Percentiles rank a stretch among this genome's conserved stretches.
Conservation (phyloP, 2,113 vertebrate species). For the Capra hircus region DNA sequence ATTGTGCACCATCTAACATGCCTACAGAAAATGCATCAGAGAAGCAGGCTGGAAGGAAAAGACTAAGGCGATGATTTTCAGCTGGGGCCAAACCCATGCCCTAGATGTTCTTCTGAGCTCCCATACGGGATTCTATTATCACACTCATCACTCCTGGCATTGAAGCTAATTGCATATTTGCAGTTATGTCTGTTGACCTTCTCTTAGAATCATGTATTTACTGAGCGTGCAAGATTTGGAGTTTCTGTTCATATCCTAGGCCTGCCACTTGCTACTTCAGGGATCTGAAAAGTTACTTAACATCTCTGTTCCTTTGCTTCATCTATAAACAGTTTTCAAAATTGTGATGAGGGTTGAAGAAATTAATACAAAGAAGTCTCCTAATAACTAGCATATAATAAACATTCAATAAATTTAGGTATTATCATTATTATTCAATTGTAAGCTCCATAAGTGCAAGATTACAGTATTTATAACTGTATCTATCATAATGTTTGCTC, state of each 20-base stretch:
- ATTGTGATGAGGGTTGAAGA: background rate
- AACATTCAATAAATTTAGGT: background rate
- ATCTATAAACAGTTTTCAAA: background rate
- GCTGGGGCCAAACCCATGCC: no score
- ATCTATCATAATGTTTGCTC: background rate
- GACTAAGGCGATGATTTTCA: background rate
- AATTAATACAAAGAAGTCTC: background rate
- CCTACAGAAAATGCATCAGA: background rate
- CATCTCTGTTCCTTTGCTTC: background rate
- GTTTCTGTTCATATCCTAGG: background rate
- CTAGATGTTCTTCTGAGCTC: background rate
- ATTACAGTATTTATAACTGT: background rate
- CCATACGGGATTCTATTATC: background rate
- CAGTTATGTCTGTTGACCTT: background rate
- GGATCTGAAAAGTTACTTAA: background rate
- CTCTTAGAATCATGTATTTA: background rate
- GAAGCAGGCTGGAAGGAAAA: background rate
- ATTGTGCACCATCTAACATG: background rate
- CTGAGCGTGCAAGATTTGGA: background rate
- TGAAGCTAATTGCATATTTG: background rate
- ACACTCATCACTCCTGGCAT: background rate
- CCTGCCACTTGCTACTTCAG: background rate
- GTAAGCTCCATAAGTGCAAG: background rate
- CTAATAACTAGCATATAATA: background rate
- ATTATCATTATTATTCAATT: background rate